Evolutionary conservation across 1,140 invertebrate species (phyloP).

Genomic region (Cotesia vestalis): DNA sequence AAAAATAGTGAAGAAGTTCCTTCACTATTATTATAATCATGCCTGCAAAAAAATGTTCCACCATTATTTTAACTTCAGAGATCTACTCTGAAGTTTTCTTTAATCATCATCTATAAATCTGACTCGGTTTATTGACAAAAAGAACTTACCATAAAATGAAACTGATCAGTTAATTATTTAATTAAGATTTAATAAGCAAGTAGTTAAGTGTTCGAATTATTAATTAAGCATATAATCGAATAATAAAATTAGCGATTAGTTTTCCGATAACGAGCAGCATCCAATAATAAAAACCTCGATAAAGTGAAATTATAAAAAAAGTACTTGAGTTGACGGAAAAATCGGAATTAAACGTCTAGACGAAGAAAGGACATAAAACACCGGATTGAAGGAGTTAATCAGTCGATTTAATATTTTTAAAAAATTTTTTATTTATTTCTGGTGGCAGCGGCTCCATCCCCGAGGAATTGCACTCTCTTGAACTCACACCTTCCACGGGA

Average conservation of each 20-base stretch:
- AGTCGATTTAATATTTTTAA: neutral
- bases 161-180: no score
- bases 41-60: no score
- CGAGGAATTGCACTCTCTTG: constrained; percentile 12
- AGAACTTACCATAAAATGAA: no score
- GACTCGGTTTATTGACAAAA: no score
- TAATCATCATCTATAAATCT: no score
- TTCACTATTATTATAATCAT: no score
- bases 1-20: no score
- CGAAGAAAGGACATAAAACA: constrained; percentile 11
- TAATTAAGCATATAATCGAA: neutral
- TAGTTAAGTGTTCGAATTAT: neutral
- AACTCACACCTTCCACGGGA: neutral
- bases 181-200: no score
- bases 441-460: neutral
- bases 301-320: neutral
- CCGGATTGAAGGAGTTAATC: constrained; percentile 10
- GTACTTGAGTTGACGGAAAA: neutral
- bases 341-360: constrained; percentile 10
- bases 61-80: no score
- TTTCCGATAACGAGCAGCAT: neutral
- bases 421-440: constrained; percentile 8
- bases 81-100: no score
- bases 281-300: neutral
- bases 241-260: no score